Evolutionary conservation across 2,797 vertebrate species (phyloP), one percentile per base, ranked within the genome.

Genomic region (Euthynnus affinis): DNA sequence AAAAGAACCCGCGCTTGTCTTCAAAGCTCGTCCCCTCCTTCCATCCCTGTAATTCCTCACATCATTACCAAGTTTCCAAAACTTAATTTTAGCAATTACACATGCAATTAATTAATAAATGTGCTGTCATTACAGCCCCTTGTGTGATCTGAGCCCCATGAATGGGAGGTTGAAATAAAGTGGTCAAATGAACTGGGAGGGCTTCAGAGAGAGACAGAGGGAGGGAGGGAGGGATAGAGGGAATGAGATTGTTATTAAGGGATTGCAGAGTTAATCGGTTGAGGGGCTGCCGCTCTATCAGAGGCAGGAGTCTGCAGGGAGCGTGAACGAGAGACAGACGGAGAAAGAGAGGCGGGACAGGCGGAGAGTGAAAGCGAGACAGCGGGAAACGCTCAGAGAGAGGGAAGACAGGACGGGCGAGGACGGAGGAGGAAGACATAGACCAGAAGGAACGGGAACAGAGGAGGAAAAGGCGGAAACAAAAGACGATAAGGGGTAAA

Each of bases 41-140:
- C 87, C 85, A 81, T 87, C 90, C 79, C 83, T 94, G 93, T 95
- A 96, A 95, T 95, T 95, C 95, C 94, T 92, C 92, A 93, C 92
- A 95, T 96, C 94, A 95, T 95, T 95, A 96, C 93, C 90, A 95
- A 96, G 89, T 95, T 95, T 93, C 94, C 90, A 77, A 95, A 96
- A 96, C 95, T 95, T 96, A 95, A 95, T 95, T 96, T 96, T 91
- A 93, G 93, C 94, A 95, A 96, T 96, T 96, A 96, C 95, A 94
- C 92, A 94, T 94, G 95, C 95, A 95, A 96, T 96, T 96, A 96
- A 96, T 96, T 96, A 96, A 95, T 95, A 94, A 95, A 93, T 95
- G 93, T 95, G 93, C 94, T 94, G 95, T 96, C 95, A 95, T 96
- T 95, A 95, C 93, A 94, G 89, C 88, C 93, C 91, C 94, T 91